phyloP scores from a whole-genome alignment of 2,797 vertebrate genomes.

The Halcyon chelicuti region DNA sequence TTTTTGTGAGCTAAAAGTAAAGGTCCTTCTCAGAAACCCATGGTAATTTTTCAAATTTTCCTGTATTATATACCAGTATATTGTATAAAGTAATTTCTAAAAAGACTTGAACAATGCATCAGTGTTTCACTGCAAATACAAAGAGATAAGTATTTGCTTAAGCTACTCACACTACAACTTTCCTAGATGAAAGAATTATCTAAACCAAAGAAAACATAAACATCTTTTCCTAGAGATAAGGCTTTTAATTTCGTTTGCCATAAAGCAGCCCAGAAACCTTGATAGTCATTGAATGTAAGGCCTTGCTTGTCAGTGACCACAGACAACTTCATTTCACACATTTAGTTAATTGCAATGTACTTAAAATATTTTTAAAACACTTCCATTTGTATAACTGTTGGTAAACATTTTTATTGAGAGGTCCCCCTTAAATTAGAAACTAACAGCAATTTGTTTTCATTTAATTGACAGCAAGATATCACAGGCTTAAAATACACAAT shows the following conservation, averaged over 20 bases:
- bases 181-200: neutral
- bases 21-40: neutral
- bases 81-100: neutral
- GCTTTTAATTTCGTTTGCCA: neutral
- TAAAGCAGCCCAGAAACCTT: neutral
- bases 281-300: neutral
- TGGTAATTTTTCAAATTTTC: neutral
- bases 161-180: neutral
- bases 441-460: slow-evolving; percentile 51
- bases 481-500: slow-evolving; percentile 48
- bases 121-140: neutral
- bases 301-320: neutral
- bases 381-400: neutral
- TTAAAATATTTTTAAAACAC: slow-evolving; percentile 42
- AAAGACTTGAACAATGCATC: neutral
- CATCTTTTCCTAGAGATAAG: neutral
- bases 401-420: slow-evolving; percentile 48
- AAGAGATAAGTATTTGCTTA: neutral
- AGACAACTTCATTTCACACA: slow-evolving; percentile 28
- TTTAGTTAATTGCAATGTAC: neutral
- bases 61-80: neutral
- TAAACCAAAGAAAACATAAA: neutral
- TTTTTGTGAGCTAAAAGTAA: neutral
- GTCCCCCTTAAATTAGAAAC: slow-evolving; percentile 23
- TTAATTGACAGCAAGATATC: slow-evolving; percentile 44